Conservation (phyloP, 2,888 invertebrate species). For the Melanargia galathea region DNA sequence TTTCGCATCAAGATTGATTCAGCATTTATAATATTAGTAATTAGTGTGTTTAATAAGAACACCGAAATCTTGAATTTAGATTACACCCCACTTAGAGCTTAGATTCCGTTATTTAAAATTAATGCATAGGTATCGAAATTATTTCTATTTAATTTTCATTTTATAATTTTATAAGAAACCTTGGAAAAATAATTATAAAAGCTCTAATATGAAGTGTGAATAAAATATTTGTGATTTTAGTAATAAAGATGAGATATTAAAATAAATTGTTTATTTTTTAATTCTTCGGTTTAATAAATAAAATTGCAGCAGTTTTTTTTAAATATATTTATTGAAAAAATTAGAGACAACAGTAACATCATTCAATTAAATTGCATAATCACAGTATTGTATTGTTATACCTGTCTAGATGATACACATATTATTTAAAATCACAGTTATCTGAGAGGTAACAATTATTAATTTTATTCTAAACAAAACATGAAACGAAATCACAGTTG, state of each 20-base stretch:
- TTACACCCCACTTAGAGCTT: slow-evolving; percentile 4
- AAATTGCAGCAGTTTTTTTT: not conserved
- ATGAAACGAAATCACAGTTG: not conserved
- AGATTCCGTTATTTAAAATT: not conserved
- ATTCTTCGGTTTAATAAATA: not conserved
- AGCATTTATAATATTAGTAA: not conserved
- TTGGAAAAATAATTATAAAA: slow-evolving; percentile 10
- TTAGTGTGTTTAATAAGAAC: too few species aligned
- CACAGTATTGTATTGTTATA: not conserved
- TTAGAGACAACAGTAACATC: not conserved
- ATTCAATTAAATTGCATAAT: slow-evolving; percentile 9
- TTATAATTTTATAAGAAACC: not conserved
- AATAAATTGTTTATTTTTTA: slow-evolving; percentile 6
- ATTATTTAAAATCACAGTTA: not conserved
- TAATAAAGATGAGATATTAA: slow-evolving; percentile 26
- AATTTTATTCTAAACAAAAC: not conserved
- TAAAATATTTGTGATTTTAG: slow-evolving; percentile 30
- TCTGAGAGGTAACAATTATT: too few species aligned
- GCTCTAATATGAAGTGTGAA: slow-evolving; percentile 14
- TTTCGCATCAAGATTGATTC: too few species aligned
- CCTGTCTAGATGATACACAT: not conserved
- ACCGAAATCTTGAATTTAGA: not conserved
- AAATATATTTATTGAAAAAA: slow-evolving; percentile 2
- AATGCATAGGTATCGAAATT: not conserved
- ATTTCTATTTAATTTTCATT: not conserved